Conservation (phyloP, 2,113 vertebrate genomes). For the Eonycteris spelaea region DNA sequence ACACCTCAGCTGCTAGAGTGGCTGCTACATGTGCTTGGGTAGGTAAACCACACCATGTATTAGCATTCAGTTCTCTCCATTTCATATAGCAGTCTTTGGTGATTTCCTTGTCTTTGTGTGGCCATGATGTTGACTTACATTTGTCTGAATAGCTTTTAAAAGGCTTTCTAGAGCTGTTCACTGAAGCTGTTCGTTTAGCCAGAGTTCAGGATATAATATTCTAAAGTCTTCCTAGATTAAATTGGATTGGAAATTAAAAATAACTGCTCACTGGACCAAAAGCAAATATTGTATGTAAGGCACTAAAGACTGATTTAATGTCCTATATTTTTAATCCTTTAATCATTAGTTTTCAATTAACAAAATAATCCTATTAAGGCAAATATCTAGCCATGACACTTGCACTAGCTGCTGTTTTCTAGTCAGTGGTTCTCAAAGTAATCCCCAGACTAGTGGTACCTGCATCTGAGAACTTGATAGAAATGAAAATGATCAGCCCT, state of each 20-base stretch:
- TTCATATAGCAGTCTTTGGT: background rate
- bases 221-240: background rate
- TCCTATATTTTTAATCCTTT: background rate
- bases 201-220: background rate
- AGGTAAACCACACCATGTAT: background rate
- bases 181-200: background rate
- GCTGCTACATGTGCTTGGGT: background rate
- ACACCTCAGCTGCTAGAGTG: background rate
- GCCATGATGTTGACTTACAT: background rate
- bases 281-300: background rate
- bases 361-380: background rate
- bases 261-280: background rate
- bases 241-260: background rate
- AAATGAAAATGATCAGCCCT: background rate
- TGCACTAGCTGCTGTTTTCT: background rate
- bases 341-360: background rate
- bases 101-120: slow-evolving; percentile 23
- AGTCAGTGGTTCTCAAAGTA: background rate
- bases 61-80: background rate
- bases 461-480: background rate
- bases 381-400: background rate
- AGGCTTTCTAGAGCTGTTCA: background rate
- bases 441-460: background rate
- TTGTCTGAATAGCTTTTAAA: slow-evolving; percentile 11
- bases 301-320: background rate